Percentiles rank a stretch among this genome's conserved stretches.
phyloP scores from a whole-genome alignment of 2,797 vertebrate species.

The Lithobates sylvaticus region DNA sequence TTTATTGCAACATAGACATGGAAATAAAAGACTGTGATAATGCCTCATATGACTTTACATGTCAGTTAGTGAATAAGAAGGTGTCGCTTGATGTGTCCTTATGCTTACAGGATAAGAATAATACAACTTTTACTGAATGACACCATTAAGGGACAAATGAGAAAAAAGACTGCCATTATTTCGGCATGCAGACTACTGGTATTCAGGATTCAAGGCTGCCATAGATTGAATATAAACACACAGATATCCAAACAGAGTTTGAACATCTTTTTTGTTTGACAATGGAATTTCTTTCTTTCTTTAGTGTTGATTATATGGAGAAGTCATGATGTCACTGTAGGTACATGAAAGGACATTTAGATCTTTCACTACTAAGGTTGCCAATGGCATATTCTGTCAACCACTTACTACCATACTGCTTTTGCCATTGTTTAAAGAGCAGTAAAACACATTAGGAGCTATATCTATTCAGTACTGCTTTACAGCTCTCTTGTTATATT shows the following conservation, averaged over 20 bases:
- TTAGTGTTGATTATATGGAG: conserved; percentile 24
- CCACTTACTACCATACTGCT: conserved; percentile 5
- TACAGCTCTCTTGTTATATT: not conserved
- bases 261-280: conserved; percentile 35
- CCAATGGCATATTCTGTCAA: conserved; percentile 18
- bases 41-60: not conserved
- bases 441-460: conserved; percentile 4
- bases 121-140: conserved; percentile 23
- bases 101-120: not conserved
- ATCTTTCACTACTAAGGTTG: conserved; percentile 32
- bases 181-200: conserved; percentile 20
- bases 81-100: not conserved
- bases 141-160: conserved; percentile 31
- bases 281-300: conserved; percentile 30
- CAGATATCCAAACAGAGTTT: conserved; percentile 15
- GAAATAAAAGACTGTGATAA: not conserved
- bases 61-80: not conserved
- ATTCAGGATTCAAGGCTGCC: conserved; percentile 43
- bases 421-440: conserved; percentile 27
- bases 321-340: conserved; percentile 16
- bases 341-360: conserved; percentile 29
- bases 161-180: conserved; percentile 22
- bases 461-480: conserved; percentile 9
- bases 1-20: not conserved
- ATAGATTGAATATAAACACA: conserved; percentile 23